Evolutionary conservation across 2,113 vertebrate genomes (phyloP).

Genomic region (Vidua chalybeata): DNA sequence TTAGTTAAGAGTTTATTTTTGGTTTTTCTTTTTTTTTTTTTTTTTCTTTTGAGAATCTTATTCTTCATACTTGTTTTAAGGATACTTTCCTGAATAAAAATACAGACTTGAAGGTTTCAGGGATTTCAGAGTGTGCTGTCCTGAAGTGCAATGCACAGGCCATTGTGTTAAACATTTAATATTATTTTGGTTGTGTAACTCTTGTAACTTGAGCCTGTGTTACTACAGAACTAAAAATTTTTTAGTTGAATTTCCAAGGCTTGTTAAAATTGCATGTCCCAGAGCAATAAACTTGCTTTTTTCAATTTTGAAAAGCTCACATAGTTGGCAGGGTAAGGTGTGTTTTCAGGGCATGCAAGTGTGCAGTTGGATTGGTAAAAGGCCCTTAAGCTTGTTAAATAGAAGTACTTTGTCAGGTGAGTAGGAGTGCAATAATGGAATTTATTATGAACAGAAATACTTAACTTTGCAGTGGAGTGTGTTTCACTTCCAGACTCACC

Average conservation of each 20-base stretch:
- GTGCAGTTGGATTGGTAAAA: not conserved
- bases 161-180: not conserved
- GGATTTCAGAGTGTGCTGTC: not conserved
- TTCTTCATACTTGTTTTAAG: not conserved
- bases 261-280: not conserved
- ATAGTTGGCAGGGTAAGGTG: not conserved
- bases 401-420: not conserved
- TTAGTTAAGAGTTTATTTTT: not conserved
- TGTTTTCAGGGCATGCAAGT: not conserved
- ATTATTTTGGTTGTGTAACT: not conserved
- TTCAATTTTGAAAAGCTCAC: not conserved
- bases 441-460: not conserved
- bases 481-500: not conserved
- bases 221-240: not conserved
- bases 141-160: not conserved
- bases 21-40: too few species aligned
- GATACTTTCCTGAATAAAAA: not conserved
- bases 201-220: not conserved
- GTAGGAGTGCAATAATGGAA: not conserved
- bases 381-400: not conserved
- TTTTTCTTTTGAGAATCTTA: not conserved
- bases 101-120: rapidly evolving
- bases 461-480: not conserved
- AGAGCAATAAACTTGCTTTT: not conserved
- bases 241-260: not conserved